These are phyloP conservation scores for Pogonocherus hispidulus DNA, from an alignment of 2,888 invertebrate genomes.

Conservation along the genomic window DNA sequence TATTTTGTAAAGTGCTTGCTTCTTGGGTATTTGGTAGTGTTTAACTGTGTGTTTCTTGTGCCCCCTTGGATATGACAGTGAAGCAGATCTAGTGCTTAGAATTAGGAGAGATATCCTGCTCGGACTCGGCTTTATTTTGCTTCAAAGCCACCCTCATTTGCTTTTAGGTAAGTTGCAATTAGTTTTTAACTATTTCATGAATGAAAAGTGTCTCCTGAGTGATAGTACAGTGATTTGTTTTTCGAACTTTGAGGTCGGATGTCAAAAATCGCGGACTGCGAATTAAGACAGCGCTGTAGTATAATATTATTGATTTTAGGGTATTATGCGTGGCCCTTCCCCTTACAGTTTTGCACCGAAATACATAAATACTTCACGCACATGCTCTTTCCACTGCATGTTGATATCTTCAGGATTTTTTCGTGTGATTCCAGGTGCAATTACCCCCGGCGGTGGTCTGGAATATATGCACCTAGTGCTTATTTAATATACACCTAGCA, in stretches of 20 bases:
- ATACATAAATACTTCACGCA: conserved; percentile 45
- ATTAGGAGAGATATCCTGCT: conserved; percentile 19
- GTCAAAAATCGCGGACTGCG: conserved; percentile 54
- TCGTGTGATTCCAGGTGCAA: neutral
- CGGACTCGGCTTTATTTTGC: conserved; percentile 27
- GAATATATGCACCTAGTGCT: neutral
- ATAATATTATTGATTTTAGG: conserved; percentile 67
- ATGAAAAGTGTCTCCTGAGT: conserved; percentile 37
- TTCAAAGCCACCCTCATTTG: conserved; percentile 19
- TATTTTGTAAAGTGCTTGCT: conserved; percentile 44
- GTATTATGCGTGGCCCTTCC: conserved; percentile 52
- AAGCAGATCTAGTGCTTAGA: conserved; percentile 39
- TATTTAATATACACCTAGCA: neutral
- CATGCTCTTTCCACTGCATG: conserved; percentile 41
- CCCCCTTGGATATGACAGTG: conserved; percentile 44
- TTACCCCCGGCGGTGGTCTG: neutral
- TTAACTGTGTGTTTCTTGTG: conserved; percentile 45
- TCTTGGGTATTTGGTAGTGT: conserved; percentile 44
- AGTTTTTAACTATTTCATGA: conserved; percentile 35
- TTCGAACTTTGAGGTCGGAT: conserved; percentile 42
- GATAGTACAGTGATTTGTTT: conserved; percentile 4
- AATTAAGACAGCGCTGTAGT: conserved; percentile 61
- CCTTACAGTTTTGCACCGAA: conserved; percentile 47
- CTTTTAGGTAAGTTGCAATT: conserved; percentile 38
- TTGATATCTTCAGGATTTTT: conserved; percentile 7